Percentiles rank a stretch among this genome's conserved stretches.
Conservation (phyloP, 2,113 vertebrate genomes). For the Semnornis frantzii region DNA sequence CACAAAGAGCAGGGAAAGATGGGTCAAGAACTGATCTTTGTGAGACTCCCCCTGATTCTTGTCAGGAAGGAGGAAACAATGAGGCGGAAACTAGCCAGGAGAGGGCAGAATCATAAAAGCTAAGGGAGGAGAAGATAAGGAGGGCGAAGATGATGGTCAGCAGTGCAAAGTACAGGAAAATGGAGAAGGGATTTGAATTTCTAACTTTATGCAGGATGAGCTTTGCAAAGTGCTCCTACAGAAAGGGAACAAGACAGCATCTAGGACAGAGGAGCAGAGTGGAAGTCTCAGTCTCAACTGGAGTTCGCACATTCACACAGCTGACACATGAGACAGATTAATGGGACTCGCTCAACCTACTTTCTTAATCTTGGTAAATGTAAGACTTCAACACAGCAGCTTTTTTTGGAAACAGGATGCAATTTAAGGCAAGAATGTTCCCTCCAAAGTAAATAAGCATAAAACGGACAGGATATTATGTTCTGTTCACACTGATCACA, state of each 20-base stretch:
- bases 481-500: slow-evolving; percentile 35
- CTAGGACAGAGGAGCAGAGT: not conserved
- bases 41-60: not conserved
- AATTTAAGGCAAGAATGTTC: slow-evolving; percentile 60
- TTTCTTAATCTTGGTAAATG: not conserved
- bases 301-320: not conserved
- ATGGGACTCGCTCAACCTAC: not conserved
- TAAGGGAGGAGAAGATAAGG: not conserved
- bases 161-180: not conserved
- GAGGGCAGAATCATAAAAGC: slow-evolving; percentile 64
- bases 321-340: not conserved
- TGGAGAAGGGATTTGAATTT: not conserved
- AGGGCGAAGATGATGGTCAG: not conserved
- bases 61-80: not conserved
- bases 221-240: not conserved
- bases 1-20: not conserved
- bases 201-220: not conserved
- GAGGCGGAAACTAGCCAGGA: not conserved
- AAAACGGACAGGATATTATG: slow-evolving; percentile 44
- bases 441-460: slow-evolving; percentile 51
- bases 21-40: not conserved
- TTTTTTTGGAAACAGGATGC: slow-evolving; percentile 29
- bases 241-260: not conserved
- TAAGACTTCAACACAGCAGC: not conserved
- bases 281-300: not conserved